phyloP scores from a whole-genome alignment of 1,140 invertebrate species.

The Danaus melanippus region DNA sequence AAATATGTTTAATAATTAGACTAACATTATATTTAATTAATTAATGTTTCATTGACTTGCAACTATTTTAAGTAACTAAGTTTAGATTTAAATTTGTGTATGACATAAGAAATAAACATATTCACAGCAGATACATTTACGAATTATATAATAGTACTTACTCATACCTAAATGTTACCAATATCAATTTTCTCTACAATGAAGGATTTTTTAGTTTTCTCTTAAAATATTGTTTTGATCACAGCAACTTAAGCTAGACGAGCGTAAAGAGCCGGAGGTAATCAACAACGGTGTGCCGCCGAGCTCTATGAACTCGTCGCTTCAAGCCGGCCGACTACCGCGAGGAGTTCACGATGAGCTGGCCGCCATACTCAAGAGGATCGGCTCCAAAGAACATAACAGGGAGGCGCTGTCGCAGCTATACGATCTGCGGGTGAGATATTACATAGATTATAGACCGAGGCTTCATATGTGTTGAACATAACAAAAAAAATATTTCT shows the following conservation, averaged over 20 bases:
- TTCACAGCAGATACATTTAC: too few relatives aligned
- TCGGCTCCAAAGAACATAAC: conserved; percentile 90
- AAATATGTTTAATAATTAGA: too few relatives aligned
- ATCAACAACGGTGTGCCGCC: conserved; percentile 40
- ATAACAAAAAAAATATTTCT: too few relatives aligned
- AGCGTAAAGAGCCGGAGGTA: conserved; percentile 57
- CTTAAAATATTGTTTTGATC: conserved; percentile 8
- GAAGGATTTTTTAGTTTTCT: not conserved
- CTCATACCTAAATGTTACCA: conserved; percentile 5
- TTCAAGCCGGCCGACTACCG: conserved; percentile 71
- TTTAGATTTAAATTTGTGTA: too few relatives aligned
- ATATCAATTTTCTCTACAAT: not conserved
- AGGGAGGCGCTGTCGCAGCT: conserved; percentile 89
- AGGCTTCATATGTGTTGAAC: too few relatives aligned
- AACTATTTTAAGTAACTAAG: too few relatives aligned
- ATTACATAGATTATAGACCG: too few relatives aligned
- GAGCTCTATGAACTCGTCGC: conserved; percentile 37
- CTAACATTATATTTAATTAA: too few relatives aligned
- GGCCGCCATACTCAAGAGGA: conserved; percentile 93
- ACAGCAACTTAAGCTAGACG: conserved; percentile 64
- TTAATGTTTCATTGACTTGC: too few relatives aligned
- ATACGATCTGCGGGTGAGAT: conserved; percentile 82
- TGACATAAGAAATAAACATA: too few relatives aligned
- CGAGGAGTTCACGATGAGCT: conserved; percentile 86
- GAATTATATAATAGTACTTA: too few relatives aligned